Percentiles rank a stretch among this genome's conserved stretches.
Evolutionary conservation across 2,797 vertebrate species (phyloP).

Genomic region (Sylvia borin): DNA sequence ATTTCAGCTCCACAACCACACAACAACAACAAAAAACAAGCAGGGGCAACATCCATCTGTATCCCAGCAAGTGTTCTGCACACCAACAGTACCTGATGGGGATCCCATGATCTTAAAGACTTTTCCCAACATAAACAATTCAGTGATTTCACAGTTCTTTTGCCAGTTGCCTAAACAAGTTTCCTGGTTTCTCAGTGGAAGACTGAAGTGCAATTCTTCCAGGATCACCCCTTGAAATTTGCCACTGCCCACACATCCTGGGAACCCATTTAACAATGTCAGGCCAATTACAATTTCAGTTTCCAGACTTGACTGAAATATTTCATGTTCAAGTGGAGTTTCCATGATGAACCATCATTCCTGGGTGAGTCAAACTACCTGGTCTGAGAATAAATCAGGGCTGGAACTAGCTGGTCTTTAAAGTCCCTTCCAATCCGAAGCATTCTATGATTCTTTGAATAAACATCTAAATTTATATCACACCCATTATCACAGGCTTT

Average conservation of each 20-base stretch:
- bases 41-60: not conserved
- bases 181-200: not conserved
- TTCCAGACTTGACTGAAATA: not conserved
- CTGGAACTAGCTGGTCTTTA: not conserved
- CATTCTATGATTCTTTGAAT: not conserved
- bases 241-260: accelerated
- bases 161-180: not conserved
- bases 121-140: not conserved
- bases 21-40: not conserved
- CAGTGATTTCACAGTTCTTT: not conserved
- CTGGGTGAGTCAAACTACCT: not conserved
- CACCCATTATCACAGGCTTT: not conserved
- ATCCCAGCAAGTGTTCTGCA: not conserved
- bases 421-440: not conserved
- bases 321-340: not conserved
- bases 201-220: not conserved
- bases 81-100: not conserved
- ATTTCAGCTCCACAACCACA: not conserved
- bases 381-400: not conserved
- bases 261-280: not conserved
- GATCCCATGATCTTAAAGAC: not conserved
- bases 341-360: not conserved
- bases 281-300: not conserved
- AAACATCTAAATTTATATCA: not conserved
- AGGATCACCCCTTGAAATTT: not conserved